Conservation (phyloP, 2,797 vertebrate genomes). For the Podargus strigoides region DNA sequence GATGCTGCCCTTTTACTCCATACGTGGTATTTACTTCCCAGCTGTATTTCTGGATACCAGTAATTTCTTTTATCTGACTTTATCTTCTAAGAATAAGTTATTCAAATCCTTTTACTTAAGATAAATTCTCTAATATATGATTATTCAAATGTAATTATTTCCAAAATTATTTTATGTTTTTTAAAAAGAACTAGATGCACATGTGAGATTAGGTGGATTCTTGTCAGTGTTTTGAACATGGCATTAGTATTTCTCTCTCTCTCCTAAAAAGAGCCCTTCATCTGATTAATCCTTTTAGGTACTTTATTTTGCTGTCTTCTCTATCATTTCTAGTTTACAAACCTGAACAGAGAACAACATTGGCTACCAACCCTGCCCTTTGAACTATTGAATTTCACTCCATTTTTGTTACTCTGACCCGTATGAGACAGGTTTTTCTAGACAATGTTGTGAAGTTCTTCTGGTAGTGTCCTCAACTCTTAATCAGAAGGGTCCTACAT, state of each 20-base stretch:
- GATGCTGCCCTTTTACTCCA: background rate
- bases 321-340: background rate
- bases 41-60: background rate
- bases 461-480: background rate
- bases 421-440: background rate
- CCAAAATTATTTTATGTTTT: background rate
- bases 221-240: background rate
- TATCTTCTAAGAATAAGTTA: background rate
- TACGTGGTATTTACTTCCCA: accelerated
- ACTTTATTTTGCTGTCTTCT: background rate
- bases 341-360: background rate
- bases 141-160: background rate
- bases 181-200: accelerated
- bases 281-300: background rate
- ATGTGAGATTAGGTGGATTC: background rate
- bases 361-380: background rate
- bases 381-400: background rate
- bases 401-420: background rate
- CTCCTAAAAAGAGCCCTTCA: background rate
- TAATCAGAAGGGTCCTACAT: background rate
- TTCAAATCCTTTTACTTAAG: background rate
- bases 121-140: background rate
- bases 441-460: background rate
- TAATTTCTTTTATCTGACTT: background rate
- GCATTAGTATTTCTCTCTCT: background rate